Evolutionary conservation across 2,888 invertebrate species (phyloP), one percentile per base, ranked within the genome.

Genomic region (Incurvaria masculella): DNA sequence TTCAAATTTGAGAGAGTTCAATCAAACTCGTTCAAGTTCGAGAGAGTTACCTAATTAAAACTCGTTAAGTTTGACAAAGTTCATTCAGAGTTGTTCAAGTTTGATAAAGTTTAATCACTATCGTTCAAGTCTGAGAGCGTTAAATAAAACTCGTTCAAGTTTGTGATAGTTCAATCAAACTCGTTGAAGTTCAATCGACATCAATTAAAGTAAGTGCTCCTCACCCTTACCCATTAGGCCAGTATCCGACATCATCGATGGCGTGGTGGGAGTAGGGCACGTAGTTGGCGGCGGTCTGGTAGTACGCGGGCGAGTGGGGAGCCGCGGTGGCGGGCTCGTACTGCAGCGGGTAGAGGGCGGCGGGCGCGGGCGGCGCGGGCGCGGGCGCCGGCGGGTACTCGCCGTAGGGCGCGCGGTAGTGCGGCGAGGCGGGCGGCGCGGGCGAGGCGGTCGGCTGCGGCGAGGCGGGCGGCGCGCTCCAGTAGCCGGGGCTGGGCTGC

Each of bases 181-280:
- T 10, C 19, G 4, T 16, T 5, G 10, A 4, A 18, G 19, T 18
- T 20, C 2, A 17, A 44, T 18, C 5, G 27, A 14, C 6, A 6
- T 14, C 8, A 6, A 40, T 40, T n/a, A 40, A 33, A 47, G 20
- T n/a, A 19, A 21, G 6, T 39, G 17, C 14, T 14, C 4, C 17
- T 44, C 4, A 19, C 39, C 49, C 50, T 57, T 50, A 75, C 76
- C 76, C 68, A 55, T 78, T 76, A 27, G 75, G 75, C 76, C 76
- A 78, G 51, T 76, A 78, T 1, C 76, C 75, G 45, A 78, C 75
- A 54, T 78, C 76, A 57, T 78, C 76, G 47, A 78, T 74, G 4
- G 75, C 72, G 49, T 78, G 76, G 55, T 78, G 76, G 18, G 72
- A 74, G 51, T 78, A 78, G 11, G 76, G 75, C 39, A 75, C 72